Base-by-base conservation (phyloP, 2,113 vertebrate species). In the Actenoides hombroni region DNA sequence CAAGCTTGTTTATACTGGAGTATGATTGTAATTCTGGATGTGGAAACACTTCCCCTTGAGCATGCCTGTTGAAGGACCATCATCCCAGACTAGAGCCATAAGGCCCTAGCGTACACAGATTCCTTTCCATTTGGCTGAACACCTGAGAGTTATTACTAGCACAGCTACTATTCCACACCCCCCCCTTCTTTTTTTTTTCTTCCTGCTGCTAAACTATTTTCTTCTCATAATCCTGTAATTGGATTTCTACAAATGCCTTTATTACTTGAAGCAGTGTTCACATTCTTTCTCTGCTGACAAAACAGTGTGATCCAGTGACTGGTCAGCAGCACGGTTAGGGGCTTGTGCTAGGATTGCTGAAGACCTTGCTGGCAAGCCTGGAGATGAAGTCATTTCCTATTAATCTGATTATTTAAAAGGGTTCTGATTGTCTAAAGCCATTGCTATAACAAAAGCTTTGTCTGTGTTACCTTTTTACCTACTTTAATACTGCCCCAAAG, bases 141-240 rank as follows among this genome's bases (percentile, higher is more conserved):
- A 57, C 33, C 48, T n/a, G 10, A 28, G 51, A 59, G 23, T 74
- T 93, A 74, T 44, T 95, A 90, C 61, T 31, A 79, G 61, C 63
- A 73, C 28, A 83, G 67, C 53, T 82, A 81, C 75, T 25, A 15
- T 75, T 83, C 2, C 57, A 21, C 11, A 13, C 6, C 8, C 17
- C 2, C 25, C 23, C 48, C 23, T 13, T 46, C 77, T 74, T 13
- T 24, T 33, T 26, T 56, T 28, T 67, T 90, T 86, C 63, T 63
- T 46, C 75, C 65, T 83, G 57, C 65, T 93, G 44, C 80, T 95
- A 28, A 95, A 88, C 86, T 96, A 70, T 92, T 96, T 95, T 93
- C 92, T 93, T 92, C 73, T 87, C 31, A 6, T 96, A 96, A 97
- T 95, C 94, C 87, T 75, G 39, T 97, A 92, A 97, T 61, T 88